phyloP scores from a whole-genome alignment of 1,140 invertebrate genomes.

The Mesaphorura yosii region DNA sequence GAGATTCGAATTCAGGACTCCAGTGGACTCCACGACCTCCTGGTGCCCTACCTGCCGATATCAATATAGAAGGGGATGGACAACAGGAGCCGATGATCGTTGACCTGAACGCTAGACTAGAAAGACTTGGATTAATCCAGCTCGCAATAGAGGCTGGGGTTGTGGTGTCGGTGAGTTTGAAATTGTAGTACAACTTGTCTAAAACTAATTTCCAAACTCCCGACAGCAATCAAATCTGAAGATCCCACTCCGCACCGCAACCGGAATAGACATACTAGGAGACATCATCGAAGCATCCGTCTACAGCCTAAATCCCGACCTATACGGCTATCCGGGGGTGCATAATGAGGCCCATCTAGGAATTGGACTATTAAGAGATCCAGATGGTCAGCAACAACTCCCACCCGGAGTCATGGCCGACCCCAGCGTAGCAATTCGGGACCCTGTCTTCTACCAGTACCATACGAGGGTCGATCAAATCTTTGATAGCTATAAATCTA shows the following conservation, averaged over 20 bases:
- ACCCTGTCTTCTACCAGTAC: conserved; percentile 74
- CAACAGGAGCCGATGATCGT: too few relatives aligned
- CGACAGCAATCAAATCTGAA: not conserved
- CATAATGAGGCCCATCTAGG: not conserved
- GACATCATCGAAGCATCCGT: not conserved
- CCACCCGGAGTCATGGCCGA: conserved; percentile 34
- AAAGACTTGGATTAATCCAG: too few relatives aligned
- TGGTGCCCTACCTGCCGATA: too few relatives aligned
- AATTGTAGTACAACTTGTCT: too few relatives aligned
- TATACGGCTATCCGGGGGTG: not conserved
- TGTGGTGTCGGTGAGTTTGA: too few relatives aligned
- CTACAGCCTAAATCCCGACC: not conserved
- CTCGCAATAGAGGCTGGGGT: too few relatives aligned
- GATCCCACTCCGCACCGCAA: not conserved
- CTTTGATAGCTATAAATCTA: conserved; percentile 49
- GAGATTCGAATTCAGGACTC: conserved; percentile 8
- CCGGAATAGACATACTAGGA: not conserved
- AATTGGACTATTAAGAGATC: not conserved
- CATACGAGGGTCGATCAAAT: conserved; percentile 66
- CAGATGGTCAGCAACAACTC: too few relatives aligned
- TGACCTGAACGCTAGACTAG: too few relatives aligned
- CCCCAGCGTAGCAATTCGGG: conserved; percentile 40
- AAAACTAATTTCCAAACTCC: not conserved
- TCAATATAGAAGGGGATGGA: too few relatives aligned
- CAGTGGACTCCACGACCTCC: conserved; percentile 17